Conservation (phyloP, 2,113 vertebrate species). For the Orycteropus afer region DNA sequence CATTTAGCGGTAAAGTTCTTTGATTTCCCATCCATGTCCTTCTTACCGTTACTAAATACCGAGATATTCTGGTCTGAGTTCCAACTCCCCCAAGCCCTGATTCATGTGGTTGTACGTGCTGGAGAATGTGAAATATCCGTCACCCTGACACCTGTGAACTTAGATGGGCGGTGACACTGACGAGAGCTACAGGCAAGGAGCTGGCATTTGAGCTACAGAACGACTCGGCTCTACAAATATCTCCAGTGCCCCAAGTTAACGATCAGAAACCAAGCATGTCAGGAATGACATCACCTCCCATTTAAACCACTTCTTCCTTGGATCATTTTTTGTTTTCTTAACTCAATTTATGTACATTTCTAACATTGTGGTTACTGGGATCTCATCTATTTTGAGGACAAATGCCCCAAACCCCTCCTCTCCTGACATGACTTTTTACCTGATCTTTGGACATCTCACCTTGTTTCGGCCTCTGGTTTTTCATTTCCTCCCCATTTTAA, state of each 20-base stretch:
- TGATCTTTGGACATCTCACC: not conserved
- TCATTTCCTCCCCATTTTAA: not conserved
- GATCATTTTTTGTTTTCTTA: not conserved
- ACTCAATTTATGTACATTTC: rapidly evolving
- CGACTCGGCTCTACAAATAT: not conserved
- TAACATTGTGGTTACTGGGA: rapidly evolving
- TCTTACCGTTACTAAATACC: constrained; percentile 53
- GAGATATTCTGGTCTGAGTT: constrained; percentile 49
- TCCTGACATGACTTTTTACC: not conserved
- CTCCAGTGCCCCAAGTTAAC: not conserved
- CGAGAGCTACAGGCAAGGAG: not conserved
- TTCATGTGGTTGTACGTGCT: not conserved
- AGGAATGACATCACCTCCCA: not conserved
- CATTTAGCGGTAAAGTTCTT: not conserved
- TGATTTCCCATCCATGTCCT: not conserved
- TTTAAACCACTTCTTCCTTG: not conserved
- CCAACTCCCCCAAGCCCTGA: constrained; percentile 53
- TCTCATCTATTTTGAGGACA: not conserved
- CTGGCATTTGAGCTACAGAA: constrained; percentile 38
- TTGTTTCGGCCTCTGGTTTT: not conserved
- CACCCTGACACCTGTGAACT: constrained; percentile 48
- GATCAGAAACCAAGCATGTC: not conserved
- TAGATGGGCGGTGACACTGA: not conserved
- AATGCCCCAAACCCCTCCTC: not conserved
- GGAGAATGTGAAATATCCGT: not conserved